Evolutionary conservation across 2,888 invertebrate genomes (phyloP).

Genomic region (Coecobrya sp.): DNA sequence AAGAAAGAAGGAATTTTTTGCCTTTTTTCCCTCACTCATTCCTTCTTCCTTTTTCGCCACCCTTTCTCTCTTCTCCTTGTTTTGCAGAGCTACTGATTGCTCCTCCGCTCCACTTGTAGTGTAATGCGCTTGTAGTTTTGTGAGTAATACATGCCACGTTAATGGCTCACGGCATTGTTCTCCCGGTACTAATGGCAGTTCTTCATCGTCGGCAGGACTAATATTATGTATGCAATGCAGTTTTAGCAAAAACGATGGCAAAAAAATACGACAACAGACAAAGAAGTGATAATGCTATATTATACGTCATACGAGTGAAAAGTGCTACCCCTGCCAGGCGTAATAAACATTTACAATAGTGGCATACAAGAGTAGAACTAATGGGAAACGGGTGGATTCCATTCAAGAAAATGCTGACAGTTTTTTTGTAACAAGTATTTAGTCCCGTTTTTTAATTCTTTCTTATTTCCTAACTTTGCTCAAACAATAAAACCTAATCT

Average conservation of each 20-base stretch:
- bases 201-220: neutral
- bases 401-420: conserved; percentile 75
- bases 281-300: conserved; percentile 16
- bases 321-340: conserved; percentile 76
- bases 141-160: conserved; percentile 48
- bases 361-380: conserved; percentile 65
- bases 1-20: conserved; percentile 54
- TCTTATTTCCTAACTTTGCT: conserved; percentile 47
- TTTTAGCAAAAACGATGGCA: conserved; percentile 43
- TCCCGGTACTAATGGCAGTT: neutral
- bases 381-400: conserved; percentile 82
- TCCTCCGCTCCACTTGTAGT: conserved; percentile 36
- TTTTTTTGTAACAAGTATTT: conserved; percentile 65
- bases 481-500: conserved; percentile 75
- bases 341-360: conserved; percentile 78
- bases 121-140: conserved; percentile 4
- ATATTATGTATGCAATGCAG: neutral
- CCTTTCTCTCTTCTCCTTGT: conserved; percentile 14
- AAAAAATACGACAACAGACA: conserved; percentile 10
- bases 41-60: conserved; percentile 62
- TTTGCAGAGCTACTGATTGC: conserved; percentile 29
- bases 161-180: conserved; percentile 58
- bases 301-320: too few species aligned
- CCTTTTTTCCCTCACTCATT: conserved; percentile 50
- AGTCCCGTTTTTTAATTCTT: conserved; percentile 73